Evolutionary conservation across 2,797 vertebrate species (phyloP).

Genomic region (Amniataba percoides): DNA sequence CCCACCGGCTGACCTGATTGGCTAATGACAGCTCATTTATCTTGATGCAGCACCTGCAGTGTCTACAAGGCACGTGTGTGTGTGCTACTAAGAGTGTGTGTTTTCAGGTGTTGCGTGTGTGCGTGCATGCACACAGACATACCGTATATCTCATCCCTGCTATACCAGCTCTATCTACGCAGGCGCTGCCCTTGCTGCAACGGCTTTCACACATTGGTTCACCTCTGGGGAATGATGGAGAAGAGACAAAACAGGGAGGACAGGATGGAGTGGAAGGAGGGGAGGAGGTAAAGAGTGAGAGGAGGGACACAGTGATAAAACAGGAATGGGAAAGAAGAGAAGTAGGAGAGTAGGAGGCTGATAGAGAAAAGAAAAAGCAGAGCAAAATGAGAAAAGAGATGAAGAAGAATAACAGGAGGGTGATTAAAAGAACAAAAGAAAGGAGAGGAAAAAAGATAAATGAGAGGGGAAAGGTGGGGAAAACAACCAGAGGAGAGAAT

Average conservation of each 20-base stretch:
- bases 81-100: conserved; percentile 18
- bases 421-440: conserved; percentile 21
- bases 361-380: background rate
- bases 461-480: background rate
- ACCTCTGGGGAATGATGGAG: conserved; percentile 67
- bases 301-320: conserved; percentile 43
- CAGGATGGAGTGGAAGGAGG: conserved; percentile 25
- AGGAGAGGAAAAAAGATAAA: conserved; percentile 25
- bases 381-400: conserved; percentile 3
- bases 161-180: conserved; percentile 40
- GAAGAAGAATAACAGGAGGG: conserved; percentile 1
- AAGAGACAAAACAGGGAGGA: conserved; percentile 21
- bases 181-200: conserved; percentile 68
- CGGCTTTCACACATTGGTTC: conserved; percentile 65
- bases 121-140: conserved; percentile 1
- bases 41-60: conserved; percentile 83
- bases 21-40: conserved; percentile 86
- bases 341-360: too few species aligned
- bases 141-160: conserved; percentile 27
- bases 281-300: conserved; percentile 46
- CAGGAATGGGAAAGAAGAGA: conserved; percentile 21
- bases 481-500: conserved; percentile 15
- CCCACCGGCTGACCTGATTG: conserved; percentile 82
- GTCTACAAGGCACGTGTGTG: conserved; percentile 48
- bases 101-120: conserved; percentile 14